A percentile compares a stretch with the other conserved stretches of the same genome.
phyloP scores from a whole-genome alignment of 2,888 invertebrate genomes.

The Pinctada fucata region DNA sequence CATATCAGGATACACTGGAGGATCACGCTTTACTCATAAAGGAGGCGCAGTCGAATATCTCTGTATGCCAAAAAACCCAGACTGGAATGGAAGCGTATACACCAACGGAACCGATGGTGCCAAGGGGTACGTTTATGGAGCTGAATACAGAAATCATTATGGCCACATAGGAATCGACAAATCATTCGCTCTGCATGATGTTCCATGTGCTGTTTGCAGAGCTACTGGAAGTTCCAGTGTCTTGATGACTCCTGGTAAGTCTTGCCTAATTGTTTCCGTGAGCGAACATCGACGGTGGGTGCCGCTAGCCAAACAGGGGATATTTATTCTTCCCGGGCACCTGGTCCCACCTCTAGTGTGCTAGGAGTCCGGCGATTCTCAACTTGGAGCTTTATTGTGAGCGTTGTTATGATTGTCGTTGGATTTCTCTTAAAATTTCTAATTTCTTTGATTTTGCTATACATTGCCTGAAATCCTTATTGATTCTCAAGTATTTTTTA shows the following conservation, averaged over 20 bases:
- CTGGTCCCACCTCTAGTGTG: no score
- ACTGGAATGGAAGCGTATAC: constrained; percentile 22
- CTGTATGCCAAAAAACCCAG: constrained; percentile 37
- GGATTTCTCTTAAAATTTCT: no score
- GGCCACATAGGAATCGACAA: neutral
- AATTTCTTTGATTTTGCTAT: no score
- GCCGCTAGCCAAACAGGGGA: no score
- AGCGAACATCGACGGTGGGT: no score
- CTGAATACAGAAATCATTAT: constrained; percentile 17
- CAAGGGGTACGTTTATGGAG: constrained; percentile 29
- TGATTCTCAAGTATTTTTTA: no score
- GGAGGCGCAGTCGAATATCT: constrained; percentile 29
- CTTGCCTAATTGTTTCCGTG: no score
- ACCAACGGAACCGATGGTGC: constrained; percentile 3
- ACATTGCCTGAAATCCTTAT: no score
- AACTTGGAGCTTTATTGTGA: no score
- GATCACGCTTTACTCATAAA: constrained; percentile 14
- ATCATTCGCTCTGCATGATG: constrained; percentile 10
- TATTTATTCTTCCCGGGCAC: no score
- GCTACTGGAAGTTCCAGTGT: neutral
- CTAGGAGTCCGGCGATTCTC: no score
- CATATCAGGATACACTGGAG: constrained; percentile 35
- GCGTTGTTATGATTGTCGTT: no score
- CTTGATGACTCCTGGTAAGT: constrained; percentile 36
- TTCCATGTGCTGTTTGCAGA: constrained; percentile 18